These are phyloP conservation scores for Mirounga angustirostris DNA, from an alignment of 2,113 vertebrate genomes.

Conservation along the genomic window DNA sequence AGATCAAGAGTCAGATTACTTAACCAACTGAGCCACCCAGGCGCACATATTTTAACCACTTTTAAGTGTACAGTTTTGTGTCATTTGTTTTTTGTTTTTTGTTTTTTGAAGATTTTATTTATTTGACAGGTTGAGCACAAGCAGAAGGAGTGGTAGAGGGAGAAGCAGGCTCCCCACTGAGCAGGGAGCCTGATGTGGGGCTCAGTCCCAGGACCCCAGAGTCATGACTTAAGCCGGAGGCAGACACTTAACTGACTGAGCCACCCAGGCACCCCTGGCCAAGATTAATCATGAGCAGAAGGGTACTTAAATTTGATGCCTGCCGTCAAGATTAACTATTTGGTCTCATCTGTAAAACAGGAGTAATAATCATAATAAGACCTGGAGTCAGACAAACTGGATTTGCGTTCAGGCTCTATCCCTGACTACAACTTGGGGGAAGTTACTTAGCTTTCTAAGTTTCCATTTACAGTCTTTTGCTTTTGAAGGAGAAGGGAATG, in stretches of 20 bases:
- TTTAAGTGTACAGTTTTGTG: too few species aligned
- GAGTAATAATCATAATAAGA: neutral
- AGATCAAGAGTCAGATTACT: too few species aligned
- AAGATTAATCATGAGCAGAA: neutral
- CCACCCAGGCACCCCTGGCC: neutral
- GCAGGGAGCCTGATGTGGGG: too few species aligned
- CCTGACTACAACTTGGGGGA: neutral
- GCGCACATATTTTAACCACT: too few species aligned
- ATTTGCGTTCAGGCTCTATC: neutral
- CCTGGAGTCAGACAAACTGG: neutral
- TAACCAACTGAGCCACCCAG: too few species aligned
- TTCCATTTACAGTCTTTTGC: neutral
- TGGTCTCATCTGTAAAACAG: conserved; percentile 35
- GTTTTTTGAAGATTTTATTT: too few species aligned
- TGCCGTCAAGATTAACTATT: conserved; percentile 26
- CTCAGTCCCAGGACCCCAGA: too few species aligned
- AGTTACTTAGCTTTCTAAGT: neutral
- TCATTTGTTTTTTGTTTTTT: too few species aligned
- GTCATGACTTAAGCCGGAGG: too few species aligned
- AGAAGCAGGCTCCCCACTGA: too few species aligned
- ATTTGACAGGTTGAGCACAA: too few species aligned
- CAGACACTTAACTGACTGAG: neutral
- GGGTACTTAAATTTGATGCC: neutral
- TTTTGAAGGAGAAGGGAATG: neutral
- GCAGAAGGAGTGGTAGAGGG: too few species aligned